phyloP scores from a whole-genome alignment of 2,113 vertebrate species.

The Ancistrus triradiatus region DNA sequence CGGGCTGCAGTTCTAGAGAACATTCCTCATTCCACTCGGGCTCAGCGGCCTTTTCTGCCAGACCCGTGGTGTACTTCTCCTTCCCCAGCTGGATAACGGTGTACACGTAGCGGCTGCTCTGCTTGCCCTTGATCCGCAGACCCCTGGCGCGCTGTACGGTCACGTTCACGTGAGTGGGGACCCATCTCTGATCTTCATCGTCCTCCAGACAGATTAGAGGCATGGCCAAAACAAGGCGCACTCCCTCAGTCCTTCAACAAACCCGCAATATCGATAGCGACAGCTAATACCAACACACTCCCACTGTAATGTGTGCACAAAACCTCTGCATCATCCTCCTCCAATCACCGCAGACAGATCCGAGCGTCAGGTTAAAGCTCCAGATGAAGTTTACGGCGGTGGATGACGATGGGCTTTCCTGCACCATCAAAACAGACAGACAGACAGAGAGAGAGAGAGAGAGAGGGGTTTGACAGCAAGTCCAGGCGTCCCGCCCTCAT shows the following conservation, averaged over 20 bases:
- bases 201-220: conserved; percentile 47
- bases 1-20: conserved; percentile 85
- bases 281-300: background rate
- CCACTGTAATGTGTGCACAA: conserved; percentile 40
- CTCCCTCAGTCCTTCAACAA: conserved; percentile 55
- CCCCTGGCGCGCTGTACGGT: conserved; percentile 82
- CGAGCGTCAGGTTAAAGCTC: background rate
- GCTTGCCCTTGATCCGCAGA: conserved; percentile 84
- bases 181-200: conserved; percentile 81
- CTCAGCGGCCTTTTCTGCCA: conserved; percentile 82
- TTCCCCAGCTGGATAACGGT: conserved; percentile 88
- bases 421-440: background rate
- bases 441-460: background rate
- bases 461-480: no score
- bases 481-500: conserved; percentile 52
- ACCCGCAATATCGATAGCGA: conserved; percentile 47
- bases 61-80: conserved; percentile 87
- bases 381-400: no score
- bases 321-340: conserved; percentile 47
- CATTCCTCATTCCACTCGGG: conserved; percentile 88
- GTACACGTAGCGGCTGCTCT: conserved; percentile 88
- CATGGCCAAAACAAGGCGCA: conserved; percentile 29
- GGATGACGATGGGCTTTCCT: no score
- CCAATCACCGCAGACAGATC: conserved; percentile 3
- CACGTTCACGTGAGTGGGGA: conserved; percentile 91